A percentile compares a stretch with the other conserved stretches of the same genome.
Evolutionary conservation across 2,797 vertebrate species (phyloP).

Genomic region (Basileuterus tristriatus): DNA sequence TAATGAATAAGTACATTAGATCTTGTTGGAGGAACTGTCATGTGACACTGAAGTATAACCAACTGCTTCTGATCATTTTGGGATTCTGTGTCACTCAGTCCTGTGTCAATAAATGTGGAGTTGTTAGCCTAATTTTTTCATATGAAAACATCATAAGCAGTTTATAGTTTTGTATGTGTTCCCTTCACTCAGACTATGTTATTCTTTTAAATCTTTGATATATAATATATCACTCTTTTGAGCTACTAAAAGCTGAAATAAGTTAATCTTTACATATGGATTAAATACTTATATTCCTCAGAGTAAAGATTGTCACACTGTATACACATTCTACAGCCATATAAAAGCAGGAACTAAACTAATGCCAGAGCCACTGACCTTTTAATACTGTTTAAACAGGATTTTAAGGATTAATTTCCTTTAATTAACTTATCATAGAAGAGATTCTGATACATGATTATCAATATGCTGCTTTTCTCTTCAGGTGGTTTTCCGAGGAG

Average conservation of each 20-base stretch:
- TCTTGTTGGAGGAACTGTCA: background rate
- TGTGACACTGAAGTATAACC: background rate
- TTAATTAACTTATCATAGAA: background rate
- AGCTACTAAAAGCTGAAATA: background rate
- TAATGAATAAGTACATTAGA: background rate
- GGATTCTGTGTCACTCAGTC: background rate
- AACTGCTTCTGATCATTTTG: background rate
- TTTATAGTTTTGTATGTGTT: background rate
- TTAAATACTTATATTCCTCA: background rate
- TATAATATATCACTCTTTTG: background rate
- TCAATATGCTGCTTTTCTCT: background rate
- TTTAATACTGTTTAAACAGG: background rate
- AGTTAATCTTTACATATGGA: background rate
- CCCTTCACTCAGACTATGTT: background rate
- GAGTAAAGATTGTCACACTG: background rate
- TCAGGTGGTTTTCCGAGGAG: conserved; percentile 95
- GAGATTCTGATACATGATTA: background rate
- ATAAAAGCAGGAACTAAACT: background rate
- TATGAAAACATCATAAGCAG: background rate
- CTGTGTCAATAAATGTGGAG: background rate
- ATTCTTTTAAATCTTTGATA: background rate
- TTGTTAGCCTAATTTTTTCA: background rate
- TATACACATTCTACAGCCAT: background rate
- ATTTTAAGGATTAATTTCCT: background rate
- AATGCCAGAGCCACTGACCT: background rate